Conservation (phyloP, 2,113 vertebrate genomes). For the Dasyprocta punctata region DNA sequence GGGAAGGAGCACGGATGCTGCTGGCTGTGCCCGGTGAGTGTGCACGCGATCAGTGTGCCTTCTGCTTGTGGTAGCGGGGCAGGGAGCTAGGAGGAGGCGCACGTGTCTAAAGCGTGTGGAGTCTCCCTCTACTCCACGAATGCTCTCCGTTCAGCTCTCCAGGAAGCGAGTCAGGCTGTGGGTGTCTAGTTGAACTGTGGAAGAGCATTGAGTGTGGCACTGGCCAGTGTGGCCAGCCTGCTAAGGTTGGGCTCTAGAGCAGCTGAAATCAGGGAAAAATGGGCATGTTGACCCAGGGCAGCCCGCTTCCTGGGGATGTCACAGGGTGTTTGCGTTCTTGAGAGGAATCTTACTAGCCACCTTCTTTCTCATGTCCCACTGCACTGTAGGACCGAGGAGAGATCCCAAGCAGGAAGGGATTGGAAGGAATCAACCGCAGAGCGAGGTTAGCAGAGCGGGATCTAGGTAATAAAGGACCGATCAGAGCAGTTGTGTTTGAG, state of each 20-base stretch:
- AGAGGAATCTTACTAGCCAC: not conserved
- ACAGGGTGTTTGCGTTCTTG: not conserved
- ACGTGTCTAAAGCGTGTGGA: not conserved
- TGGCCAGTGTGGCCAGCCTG: too few relatives aligned
- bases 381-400: not conserved
- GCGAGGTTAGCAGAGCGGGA: not conserved
- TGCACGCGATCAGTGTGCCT: not conserved
- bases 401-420: not conserved
- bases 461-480: not conserved
- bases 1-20: slow-evolving; percentile 26
- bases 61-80: not conserved
- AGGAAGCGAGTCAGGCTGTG: not conserved
- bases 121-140: not conserved
- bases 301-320: not conserved
- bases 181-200: not conserved
- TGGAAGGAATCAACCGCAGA: not conserved
- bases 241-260: not conserved
- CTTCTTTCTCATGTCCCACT: not conserved
- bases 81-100: not conserved
- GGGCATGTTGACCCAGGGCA: not conserved
- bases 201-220: not conserved
- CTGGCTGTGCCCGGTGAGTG: slow-evolving; percentile 47
- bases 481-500: not conserved
- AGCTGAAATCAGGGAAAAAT: not conserved
- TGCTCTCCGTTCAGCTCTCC: not conserved